Evolutionary conservation across 2,113 vertebrate species (phyloP).

Genomic region (Dromas ardeola): DNA sequence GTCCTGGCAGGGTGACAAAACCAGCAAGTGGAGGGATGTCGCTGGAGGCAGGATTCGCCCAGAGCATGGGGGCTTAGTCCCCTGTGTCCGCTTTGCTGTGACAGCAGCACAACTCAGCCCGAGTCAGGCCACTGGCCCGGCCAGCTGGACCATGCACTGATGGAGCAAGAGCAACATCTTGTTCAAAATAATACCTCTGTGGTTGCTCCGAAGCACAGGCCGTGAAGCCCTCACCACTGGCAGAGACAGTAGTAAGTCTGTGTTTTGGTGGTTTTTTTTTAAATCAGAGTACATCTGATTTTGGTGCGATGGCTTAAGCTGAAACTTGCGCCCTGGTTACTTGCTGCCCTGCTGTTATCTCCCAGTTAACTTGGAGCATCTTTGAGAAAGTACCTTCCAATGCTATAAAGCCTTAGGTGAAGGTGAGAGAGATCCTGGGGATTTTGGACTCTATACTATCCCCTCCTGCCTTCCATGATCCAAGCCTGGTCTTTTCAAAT

Average conservation of each 20-base stretch:
- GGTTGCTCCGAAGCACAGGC: background rate
- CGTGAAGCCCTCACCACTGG: accelerated
- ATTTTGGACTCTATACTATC: background rate
- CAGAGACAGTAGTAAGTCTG: background rate
- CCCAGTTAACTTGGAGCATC: background rate
- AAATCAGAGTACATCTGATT: background rate
- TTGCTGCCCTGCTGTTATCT: background rate
- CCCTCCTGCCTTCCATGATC: background rate
- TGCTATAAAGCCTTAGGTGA: background rate
- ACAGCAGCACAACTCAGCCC: background rate
- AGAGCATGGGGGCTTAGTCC: background rate
- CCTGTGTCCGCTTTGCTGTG: background rate
- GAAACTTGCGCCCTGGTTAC: background rate
- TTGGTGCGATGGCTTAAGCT: background rate
- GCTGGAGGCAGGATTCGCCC: background rate
- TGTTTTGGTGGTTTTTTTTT: background rate
- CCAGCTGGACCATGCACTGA: background rate
- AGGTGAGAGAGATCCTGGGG: background rate
- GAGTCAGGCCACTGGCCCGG: background rate
- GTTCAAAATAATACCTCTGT: background rate
- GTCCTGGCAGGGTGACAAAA: background rate
- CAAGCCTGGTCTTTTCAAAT: background rate
- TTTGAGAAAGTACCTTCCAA: background rate
- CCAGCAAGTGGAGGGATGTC: background rate
- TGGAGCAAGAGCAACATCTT: background rate